Base-by-base conservation (phyloP, 2,888 invertebrate genomes). In the Laspeyria flexula region DNA sequence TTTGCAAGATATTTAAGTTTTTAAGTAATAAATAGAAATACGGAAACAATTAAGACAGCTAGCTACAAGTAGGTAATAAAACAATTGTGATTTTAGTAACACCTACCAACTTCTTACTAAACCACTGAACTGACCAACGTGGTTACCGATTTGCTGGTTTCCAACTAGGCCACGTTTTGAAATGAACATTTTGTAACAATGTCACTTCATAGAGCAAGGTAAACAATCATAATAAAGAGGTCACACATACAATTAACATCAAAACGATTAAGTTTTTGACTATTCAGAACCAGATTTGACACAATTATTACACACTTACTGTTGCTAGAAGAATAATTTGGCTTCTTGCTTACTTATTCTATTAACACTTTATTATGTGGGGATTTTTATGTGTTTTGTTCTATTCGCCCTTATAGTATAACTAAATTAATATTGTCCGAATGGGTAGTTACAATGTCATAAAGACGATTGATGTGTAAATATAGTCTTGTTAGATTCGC, bases 401-500 rank as follows among this genome's bases (percentile, higher is more conserved):
- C 43, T 13, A 41, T 34, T 52, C 52, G 40, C 39, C 41, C 41
- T 5, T 41, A 34, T 38, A 41, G 18, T 41, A 29, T 41, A 42
- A 27, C 34, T 40, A 31, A 39, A 49, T 41, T 9, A 37, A 42
- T 45, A 62, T 57, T 55, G 48, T 34, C 35, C 52, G 34, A 46
- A 53, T 39, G 31, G 37, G 48, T 27, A 52, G 43, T 38, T 48
- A 60, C 46, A 54, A 57, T 60, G 56, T 59, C 50, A 64, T 68
- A 57, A 65, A 68, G 62, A 63, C 50, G 55, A 59, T 68, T 60
- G 57, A 70, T 72, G 70, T 72, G 77, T 73, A 77, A 79, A 78
- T 77, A 79, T 77, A 79, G 66, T 73, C 65, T 77, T 67, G 74
- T 81, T 82, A 75, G 76, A 78, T 84, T 86, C 77, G 80, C 84